Evolutionary conservation across 2,113 vertebrate species (phyloP).

Genomic region (Chroicocephalus ridibundus): DNA sequence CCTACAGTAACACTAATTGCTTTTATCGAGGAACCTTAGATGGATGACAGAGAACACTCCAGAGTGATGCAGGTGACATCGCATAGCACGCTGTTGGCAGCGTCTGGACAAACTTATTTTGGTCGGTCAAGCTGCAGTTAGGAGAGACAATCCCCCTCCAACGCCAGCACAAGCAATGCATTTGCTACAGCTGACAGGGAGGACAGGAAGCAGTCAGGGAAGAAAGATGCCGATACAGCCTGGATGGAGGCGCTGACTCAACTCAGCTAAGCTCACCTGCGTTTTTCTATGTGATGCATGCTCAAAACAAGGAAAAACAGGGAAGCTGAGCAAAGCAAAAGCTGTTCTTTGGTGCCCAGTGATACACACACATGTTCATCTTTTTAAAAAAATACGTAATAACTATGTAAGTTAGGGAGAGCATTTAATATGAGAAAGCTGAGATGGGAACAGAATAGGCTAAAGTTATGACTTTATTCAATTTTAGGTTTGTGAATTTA

Average conservation of each 20-base stretch:
- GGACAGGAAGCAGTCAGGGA: neutral
- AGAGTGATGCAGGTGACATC: neutral
- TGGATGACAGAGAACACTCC: neutral
- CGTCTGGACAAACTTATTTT: neutral
- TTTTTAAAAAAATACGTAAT: neutral
- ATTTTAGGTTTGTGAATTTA: neutral
- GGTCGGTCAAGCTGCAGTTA: neutral
- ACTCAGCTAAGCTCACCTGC: neutral
- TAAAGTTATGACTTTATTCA: neutral
- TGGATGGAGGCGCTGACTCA: too few relatives aligned
- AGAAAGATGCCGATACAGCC: neutral
- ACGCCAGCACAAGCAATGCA: neutral
- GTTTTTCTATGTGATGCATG: neutral
- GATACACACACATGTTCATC: neutral
- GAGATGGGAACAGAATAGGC: neutral
- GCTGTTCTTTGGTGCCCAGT: neutral
- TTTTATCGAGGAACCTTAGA: neutral
- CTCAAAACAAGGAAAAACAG: neutral
- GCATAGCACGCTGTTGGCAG: fast-evolving
- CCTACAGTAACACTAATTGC: neutral
- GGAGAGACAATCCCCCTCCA: neutral
- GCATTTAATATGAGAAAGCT: neutral
- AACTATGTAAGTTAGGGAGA: neutral
- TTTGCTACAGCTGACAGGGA: neutral
- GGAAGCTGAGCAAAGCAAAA: neutral